Conservation (phyloP, 1,140 invertebrate genomes). For the Papilio machaon region DNA sequence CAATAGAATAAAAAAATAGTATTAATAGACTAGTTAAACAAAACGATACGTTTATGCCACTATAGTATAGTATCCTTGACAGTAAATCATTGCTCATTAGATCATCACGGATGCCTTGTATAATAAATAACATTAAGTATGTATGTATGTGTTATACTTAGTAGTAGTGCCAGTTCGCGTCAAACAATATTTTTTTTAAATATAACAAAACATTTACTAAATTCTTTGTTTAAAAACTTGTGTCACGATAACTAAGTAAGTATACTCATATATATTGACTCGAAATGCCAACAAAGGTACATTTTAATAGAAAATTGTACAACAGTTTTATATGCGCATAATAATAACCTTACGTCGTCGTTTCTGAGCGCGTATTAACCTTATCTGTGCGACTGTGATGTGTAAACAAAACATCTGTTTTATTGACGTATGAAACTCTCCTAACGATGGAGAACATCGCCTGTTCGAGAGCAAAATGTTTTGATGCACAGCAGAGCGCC, state of each 20-base stretch:
- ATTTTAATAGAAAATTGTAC: slow-evolving; percentile 12
- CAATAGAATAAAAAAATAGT: background rate
- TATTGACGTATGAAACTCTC: slow-evolving; percentile 55
- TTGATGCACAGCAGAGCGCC: slow-evolving; percentile 67
- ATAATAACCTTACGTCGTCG: slow-evolving; percentile 30
- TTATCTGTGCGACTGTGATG: slow-evolving; percentile 40
- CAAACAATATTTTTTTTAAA: background rate
- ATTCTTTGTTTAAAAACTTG: background rate
- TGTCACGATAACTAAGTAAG: background rate
- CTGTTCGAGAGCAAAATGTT: slow-evolving; percentile 51
- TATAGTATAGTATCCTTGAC: slow-evolving; percentile 49
- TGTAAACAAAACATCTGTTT: slow-evolving; percentile 59
- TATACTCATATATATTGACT: background rate
- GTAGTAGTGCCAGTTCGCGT: background rate
- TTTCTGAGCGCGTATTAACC: slow-evolving; percentile 14
- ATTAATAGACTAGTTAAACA: background rate
- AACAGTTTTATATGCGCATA: slow-evolving; percentile 35
- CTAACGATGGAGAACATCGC: slow-evolving; percentile 56
- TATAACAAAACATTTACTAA: background rate
- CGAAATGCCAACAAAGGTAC: slow-evolving; percentile 1
- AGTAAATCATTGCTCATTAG: slow-evolving; percentile 71
- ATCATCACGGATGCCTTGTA: slow-evolving; percentile 69
- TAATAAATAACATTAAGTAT: slow-evolving; percentile 47
- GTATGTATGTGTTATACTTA: slow-evolving; percentile 23
- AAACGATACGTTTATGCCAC: slow-evolving; percentile 16